These are phyloP conservation scores for Amyelois transitella DNA, from an alignment of 1,140 invertebrate species.

Conservation along the genomic window DNA sequence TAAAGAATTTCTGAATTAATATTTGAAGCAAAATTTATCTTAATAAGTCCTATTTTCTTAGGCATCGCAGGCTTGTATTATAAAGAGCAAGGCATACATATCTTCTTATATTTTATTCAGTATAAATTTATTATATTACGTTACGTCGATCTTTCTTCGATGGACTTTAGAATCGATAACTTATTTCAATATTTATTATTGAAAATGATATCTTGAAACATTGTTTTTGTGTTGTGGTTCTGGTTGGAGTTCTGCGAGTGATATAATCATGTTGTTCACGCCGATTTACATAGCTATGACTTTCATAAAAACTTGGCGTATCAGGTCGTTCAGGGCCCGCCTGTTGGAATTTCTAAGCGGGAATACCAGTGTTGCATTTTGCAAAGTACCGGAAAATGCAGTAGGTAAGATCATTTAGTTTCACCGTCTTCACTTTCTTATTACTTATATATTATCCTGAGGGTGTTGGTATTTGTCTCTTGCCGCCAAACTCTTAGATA, in stretches of 20 bases:
- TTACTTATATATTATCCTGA: not conserved
- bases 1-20: no score
- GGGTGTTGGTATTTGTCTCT: no score
- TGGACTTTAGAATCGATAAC: conserved; percentile 60
- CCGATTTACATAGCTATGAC: conserved; percentile 70
- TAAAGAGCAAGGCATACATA: not conserved
- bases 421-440: not conserved
- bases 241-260: not conserved
- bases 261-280: conserved; percentile 57
- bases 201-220: not conserved
- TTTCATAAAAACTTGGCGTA: conserved; percentile 67
- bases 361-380: conserved; percentile 66
- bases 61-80: not conserved
- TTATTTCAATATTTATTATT: not conserved
- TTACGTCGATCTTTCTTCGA: conserved; percentile 18
- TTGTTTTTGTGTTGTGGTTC: conserved; percentile 8
- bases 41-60: not conserved
- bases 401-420: conserved; percentile 47
- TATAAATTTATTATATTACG: conserved; percentile 11
- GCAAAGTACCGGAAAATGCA: conserved; percentile 65
- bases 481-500: no score
- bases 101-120: conserved; percentile 16
- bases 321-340: conserved; percentile 59
- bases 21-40: no score
- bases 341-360: conserved; percentile 61